Evolutionary conservation across 1,140 invertebrate genomes (phyloP).

Genomic region (Drosophila kikkawai): DNA sequence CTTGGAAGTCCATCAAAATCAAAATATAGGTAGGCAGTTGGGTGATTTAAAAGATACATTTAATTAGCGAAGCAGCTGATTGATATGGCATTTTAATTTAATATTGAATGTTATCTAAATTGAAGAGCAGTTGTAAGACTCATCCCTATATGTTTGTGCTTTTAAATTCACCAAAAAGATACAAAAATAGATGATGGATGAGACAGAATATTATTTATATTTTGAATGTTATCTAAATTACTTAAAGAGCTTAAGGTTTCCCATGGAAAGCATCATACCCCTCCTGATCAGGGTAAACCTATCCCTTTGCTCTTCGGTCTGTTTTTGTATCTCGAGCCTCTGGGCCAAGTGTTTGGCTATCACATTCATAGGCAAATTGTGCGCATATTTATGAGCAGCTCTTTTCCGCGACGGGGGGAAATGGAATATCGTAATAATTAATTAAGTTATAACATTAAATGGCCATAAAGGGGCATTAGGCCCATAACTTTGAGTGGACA

Average conservation of each 20-base stretch:
- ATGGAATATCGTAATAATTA: slow-evolving; percentile 76
- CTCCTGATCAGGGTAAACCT: slow-evolving; percentile 11
- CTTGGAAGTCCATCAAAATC: slow-evolving; percentile 42
- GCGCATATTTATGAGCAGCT: slow-evolving; percentile 59
- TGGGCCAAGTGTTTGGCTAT: slow-evolving; percentile 47
- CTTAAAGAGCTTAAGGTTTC: neutral
- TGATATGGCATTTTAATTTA: slow-evolving; percentile 27
- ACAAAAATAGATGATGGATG: slow-evolving; percentile 18
- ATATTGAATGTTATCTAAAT: slow-evolving; percentile 15
- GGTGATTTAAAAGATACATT: slow-evolving; percentile 41
- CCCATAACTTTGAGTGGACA: slow-evolving; percentile 74
- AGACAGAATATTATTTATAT: slow-evolving; percentile 6
- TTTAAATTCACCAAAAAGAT: neutral
- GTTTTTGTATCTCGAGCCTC: slow-evolving; percentile 19
- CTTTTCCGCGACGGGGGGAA: slow-evolving; percentile 24
- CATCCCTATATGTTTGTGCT: too few relatives aligned
- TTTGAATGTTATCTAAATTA: slow-evolving; percentile 9
- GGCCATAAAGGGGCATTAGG: slow-evolving; percentile 80
- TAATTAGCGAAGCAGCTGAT: slow-evolving; percentile 32
- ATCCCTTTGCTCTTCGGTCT: slow-evolving; percentile 19
- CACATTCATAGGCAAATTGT: slow-evolving; percentile 72
- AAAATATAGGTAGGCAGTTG: slow-evolving; percentile 37
- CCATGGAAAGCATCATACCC: slow-evolving; percentile 1
- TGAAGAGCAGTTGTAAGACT: neutral
- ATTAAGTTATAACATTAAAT: slow-evolving; percentile 83